Conservation (phyloP, 1,140 invertebrate species). For the Arion vulgaris region DNA sequence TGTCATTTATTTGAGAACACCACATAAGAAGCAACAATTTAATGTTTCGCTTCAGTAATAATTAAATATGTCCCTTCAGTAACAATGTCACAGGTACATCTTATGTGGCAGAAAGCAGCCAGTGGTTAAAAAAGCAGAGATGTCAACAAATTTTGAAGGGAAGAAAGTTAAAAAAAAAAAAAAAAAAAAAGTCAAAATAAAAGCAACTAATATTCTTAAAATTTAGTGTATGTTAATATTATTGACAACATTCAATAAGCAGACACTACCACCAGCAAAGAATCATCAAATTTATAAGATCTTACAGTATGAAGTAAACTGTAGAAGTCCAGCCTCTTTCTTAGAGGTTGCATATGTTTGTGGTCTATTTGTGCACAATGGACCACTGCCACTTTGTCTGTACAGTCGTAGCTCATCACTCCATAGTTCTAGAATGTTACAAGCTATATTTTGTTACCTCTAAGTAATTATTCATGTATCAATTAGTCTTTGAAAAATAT, state of each 20-base stretch:
- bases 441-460: background rate
- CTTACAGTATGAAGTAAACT: constrained; percentile 21
- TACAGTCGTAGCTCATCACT: constrained; percentile 4
- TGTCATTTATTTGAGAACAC: too few species aligned
- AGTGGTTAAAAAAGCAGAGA: too few species aligned
- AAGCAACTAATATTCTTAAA: background rate
- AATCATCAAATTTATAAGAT: background rate
- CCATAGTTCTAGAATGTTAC: background rate
- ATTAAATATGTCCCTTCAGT: too few species aligned
- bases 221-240: background rate
- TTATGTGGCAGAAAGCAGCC: too few species aligned
- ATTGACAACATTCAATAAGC: background rate
- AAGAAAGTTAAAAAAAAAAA: background rate
- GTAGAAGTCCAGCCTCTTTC: constrained; percentile 28
- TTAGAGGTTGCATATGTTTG: background rate
- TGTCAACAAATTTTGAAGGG: background rate
- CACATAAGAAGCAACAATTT: too few species aligned
- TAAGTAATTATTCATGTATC: background rate
- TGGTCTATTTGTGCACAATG: background rate
- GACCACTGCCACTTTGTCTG: constrained; percentile 22
- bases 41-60: too few species aligned
- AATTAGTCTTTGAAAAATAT: background rate
- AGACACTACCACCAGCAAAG: background rate
- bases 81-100: too few species aligned
- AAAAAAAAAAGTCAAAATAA: too few species aligned